phyloP scores from a whole-genome alignment of 2,797 vertebrate genomes.

The Okamejei kenojei region DNA sequence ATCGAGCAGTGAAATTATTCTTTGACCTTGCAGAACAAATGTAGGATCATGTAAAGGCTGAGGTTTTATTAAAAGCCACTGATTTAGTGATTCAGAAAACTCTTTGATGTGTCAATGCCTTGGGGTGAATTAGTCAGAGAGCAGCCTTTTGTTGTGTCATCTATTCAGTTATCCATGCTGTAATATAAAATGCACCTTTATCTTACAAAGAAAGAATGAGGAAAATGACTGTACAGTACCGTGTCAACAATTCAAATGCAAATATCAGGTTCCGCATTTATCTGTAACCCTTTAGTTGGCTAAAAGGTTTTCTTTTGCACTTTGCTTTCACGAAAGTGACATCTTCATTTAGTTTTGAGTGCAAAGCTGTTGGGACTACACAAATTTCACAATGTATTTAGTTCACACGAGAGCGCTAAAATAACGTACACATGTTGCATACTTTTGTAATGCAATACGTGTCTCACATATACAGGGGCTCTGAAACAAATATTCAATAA shows the following conservation, averaged over 20 bases:
- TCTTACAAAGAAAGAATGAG: not conserved
- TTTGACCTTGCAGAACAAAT: conserved; percentile 26
- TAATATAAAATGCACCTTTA: not conserved
- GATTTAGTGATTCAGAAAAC: not conserved
- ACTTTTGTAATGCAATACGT: too few relatives aligned
- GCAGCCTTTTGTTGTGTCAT: not conserved
- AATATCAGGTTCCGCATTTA: not conserved
- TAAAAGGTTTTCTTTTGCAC: not conserved
- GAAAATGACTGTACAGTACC: not conserved
- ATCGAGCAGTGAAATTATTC: conserved; percentile 11
- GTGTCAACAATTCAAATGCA: not conserved
- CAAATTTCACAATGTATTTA: not conserved
- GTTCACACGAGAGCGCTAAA: not conserved
- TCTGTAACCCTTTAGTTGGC: not conserved
- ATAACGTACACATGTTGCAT: not conserved
- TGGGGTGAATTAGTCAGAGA: not conserved
- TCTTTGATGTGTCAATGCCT: not conserved
- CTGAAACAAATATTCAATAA: not conserved
- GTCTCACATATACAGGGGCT: not conserved
- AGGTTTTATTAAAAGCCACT: not conserved
- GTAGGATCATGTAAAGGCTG: not conserved
- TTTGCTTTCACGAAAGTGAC: not conserved
- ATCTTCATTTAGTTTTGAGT: not conserved
- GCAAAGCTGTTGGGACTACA: not conserved
- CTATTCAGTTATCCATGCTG: not conserved